phyloP scores from a whole-genome alignment of 2,113 vertebrate genomes.

The Chaenocephalus aceratus region DNA sequence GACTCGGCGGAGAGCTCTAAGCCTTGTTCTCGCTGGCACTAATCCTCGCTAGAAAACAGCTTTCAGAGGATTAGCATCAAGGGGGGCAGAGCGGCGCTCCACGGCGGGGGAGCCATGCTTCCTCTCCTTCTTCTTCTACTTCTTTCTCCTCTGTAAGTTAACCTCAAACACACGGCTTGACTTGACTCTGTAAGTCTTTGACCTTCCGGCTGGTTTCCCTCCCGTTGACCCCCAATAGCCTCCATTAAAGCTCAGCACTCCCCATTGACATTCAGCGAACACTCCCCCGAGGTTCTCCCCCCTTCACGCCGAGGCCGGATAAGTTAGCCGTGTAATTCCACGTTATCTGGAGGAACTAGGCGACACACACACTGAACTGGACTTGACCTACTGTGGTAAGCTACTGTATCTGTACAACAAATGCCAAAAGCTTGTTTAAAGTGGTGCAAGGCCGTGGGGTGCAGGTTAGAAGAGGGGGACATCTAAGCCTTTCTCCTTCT shows the following conservation, averaged over 20 bases:
- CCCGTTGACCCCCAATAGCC: conserved; percentile 41
- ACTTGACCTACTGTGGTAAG: conserved; percentile 38
- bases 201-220: conserved; percentile 53
- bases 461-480: too few species aligned
- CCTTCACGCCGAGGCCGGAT: conserved; percentile 43
- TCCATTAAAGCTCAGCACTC: conserved; percentile 47
- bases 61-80: conserved; percentile 84
- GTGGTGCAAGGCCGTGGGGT: not conserved
- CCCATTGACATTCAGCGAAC: conserved; percentile 53
- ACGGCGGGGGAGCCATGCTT: conserved; percentile 33
- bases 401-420: conserved; percentile 18
- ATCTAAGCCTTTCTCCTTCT: too few species aligned
- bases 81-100: conserved; percentile 54
- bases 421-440: conserved; percentile 6
- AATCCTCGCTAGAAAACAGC: conserved; percentile 84
- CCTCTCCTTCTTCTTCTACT: conserved; percentile 29
- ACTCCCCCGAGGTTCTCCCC: conserved; percentile 46
- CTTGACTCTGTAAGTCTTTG: conserved; percentile 55
- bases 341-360: conserved; percentile 48
- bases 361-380: conserved; percentile 14
- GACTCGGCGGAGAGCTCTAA: conserved; percentile 75
- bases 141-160: conserved; percentile 39
- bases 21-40: conserved; percentile 80
- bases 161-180: conserved; percentile 40
- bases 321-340: conserved; percentile 60